Evolutionary conservation across 2,113 vertebrate species (phyloP).

Genomic region (Orycteropus afer): DNA sequence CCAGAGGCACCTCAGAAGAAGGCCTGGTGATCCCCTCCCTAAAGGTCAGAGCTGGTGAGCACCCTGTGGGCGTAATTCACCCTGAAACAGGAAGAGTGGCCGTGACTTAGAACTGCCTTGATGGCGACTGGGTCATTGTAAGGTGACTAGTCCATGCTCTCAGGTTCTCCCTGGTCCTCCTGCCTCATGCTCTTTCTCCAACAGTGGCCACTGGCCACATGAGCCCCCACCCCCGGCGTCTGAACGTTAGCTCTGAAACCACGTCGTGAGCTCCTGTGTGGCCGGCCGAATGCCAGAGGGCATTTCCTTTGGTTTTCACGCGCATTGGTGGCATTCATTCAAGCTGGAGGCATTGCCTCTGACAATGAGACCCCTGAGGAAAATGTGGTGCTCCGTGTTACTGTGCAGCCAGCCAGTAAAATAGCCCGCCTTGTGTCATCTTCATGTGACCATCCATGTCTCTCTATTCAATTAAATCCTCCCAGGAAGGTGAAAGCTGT

Average conservation of each 20-base stretch:
- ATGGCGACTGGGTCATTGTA: background rate
- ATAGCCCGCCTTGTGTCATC: background rate
- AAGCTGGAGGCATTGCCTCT: background rate
- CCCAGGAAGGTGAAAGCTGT: background rate
- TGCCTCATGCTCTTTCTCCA: background rate
- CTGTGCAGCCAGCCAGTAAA: background rate
- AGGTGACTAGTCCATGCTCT: accelerated
- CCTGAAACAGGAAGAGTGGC: background rate
- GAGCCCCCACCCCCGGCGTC: background rate
- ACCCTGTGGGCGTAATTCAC: too few relatives aligned
- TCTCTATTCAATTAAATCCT: background rate
- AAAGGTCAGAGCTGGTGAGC: background rate
- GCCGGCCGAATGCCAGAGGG: background rate
- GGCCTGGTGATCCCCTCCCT: background rate
- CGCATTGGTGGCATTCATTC: accelerated
- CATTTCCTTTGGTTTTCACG: too few relatives aligned
- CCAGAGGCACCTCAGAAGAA: background rate
- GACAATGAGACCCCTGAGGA: background rate
- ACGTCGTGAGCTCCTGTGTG: background rate
- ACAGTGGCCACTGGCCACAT: background rate
- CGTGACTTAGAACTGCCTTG: background rate
- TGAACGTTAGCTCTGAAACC: background rate
- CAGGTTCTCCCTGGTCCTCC: background rate
- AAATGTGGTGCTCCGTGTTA: accelerated
- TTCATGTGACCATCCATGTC: background rate